Conservation (phyloP, 2,888 invertebrate genomes). For the Epirrhoe tristata region DNA sequence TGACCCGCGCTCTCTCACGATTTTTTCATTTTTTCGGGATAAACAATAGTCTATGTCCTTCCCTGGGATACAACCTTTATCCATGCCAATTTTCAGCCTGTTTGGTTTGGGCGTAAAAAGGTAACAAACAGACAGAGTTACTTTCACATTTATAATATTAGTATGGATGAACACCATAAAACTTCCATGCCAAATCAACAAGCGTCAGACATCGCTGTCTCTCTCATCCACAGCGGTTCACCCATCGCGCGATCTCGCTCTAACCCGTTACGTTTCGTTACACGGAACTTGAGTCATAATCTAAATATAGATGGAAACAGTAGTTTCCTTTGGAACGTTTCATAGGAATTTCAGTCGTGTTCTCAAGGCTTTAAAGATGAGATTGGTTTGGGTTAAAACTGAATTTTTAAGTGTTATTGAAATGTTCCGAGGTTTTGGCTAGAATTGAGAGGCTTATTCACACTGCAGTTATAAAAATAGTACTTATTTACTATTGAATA, state of each 20-base stretch:
- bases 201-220: slow-evolving; percentile 21
- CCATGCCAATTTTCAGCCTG: too few relatives aligned
- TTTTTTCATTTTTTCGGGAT: too few relatives aligned
- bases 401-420: slow-evolving; percentile 9
- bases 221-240: slow-evolving; percentile 17
- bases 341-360: slow-evolving; percentile 8
- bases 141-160: too few relatives aligned
- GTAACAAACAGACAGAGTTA: too few relatives aligned
- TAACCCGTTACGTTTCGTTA: slow-evolving; percentile 29
- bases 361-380: neutral
- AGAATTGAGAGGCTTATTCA: too few relatives aligned
- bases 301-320: slow-evolving; percentile 29
- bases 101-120: too few relatives aligned
- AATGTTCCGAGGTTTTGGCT: neutral
- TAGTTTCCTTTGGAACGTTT: slow-evolving; percentile 20
- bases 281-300: slow-evolving; percentile 27
- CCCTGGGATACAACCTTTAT: too few relatives aligned
- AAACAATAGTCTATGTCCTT: too few relatives aligned
- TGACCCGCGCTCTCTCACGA: too few relatives aligned
- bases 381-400: slow-evolving; percentile 4
- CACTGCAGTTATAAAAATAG: too few relatives aligned
- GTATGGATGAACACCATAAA: neutral
- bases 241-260: slow-evolving; percentile 17
- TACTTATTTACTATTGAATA: too few relatives aligned
- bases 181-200: slow-evolving; percentile 15